phyloP scores from a whole-genome alignment of 2,113 vertebrate species.

The Rostratula benghalensis region DNA sequence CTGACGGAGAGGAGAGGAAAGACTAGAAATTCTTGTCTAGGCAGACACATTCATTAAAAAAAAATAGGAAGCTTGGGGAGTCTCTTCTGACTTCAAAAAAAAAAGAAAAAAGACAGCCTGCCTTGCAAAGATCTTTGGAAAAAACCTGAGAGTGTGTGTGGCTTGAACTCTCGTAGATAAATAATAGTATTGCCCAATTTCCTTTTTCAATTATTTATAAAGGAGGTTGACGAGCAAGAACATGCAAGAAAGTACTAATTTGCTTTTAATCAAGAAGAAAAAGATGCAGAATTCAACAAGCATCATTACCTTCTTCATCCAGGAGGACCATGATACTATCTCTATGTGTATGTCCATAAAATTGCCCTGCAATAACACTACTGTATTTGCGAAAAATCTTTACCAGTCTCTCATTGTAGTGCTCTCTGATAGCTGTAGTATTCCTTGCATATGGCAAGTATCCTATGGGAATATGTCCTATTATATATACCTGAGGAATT shows the following conservation, averaged over 20 bases:
- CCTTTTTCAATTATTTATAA: neutral
- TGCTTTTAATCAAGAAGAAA: neutral
- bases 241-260: neutral
- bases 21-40: slow-evolving; percentile 23
- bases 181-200: neutral
- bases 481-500: slow-evolving; percentile 86
- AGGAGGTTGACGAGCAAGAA: neutral
- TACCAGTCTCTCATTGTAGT: slow-evolving; percentile 86
- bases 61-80: neutral
- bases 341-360: slow-evolving; percentile 94
- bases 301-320: slow-evolving; percentile 80
- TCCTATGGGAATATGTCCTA: slow-evolving; percentile 90
- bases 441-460: slow-evolving; percentile 81
- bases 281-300: neutral
- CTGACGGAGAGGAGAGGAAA: slow-evolving; percentile 17
- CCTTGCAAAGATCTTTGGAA: neutral
- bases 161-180: neutral
- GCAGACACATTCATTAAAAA: slow-evolving; percentile 5
- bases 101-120: neutral
- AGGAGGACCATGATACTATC: slow-evolving; percentile 93
- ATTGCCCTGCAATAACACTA: slow-evolving; percentile 85
- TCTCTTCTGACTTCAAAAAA: neutral
- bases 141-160: neutral
- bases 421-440: slow-evolving; percentile 79
- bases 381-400: slow-evolving; percentile 86